Evolutionary conservation across 2,888 invertebrate species (phyloP).

Genomic region (Acanthococcus lagerstroemiae): DNA sequence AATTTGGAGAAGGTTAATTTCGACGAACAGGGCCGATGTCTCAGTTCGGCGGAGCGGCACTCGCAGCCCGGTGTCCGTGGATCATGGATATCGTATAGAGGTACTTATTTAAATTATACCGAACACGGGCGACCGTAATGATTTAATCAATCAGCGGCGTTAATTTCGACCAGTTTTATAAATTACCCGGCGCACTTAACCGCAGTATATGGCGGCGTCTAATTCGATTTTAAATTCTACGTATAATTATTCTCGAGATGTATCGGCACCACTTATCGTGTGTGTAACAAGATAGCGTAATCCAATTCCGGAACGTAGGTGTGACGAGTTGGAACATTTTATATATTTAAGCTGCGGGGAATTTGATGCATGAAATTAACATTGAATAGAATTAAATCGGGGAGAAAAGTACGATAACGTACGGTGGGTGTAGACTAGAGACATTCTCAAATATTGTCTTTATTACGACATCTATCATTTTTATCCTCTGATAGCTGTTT

Average conservation of each 20-base stretch:
- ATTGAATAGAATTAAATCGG: constrained; percentile 11
- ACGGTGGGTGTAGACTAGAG: constrained; percentile 25
- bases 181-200: neutral
- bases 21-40: no score
- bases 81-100: no score
- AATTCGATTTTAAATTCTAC: neutral
- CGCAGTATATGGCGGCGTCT: neutral
- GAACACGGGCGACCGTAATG: neutral
- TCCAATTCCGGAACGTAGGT: constrained; percentile 16
- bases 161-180: neutral
- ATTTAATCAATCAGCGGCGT: neutral
- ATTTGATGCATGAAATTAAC: constrained; percentile 11
- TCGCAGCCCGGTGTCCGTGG: no score
- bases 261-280: neutral
- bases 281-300: neutral
- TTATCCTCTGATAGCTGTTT: neutral
- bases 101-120: neutral
- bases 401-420: neutral
- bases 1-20: neutral
- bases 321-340: constrained; percentile 14
- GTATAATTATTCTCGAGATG: neutral
- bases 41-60: no score
- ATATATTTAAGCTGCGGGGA: neutral
- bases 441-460: constrained; percentile 12
- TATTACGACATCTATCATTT: neutral